Percentiles rank a stretch among this genome's conserved stretches.
Conservation (phyloP, 2,888 invertebrate genomes). For the Cabera pusaria region DNA sequence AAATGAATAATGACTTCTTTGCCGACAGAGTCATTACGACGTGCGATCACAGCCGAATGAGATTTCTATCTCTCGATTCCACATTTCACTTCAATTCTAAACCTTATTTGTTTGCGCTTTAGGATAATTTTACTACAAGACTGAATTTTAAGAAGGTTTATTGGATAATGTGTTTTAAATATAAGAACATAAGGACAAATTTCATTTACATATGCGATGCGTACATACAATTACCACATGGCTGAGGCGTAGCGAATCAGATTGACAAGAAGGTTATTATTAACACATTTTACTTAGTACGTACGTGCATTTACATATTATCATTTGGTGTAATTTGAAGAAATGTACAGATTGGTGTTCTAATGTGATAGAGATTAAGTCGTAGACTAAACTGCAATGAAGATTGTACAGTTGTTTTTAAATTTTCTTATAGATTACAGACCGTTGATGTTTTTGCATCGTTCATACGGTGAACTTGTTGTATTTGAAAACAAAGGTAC, state of each 20-base stretch:
- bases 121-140: too few species aligned
- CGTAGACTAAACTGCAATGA: too few species aligned
- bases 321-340: conserved; percentile 56
- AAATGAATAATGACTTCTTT: conserved; percentile 82
- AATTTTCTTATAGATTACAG: too few species aligned
- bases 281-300: conserved; percentile 76
- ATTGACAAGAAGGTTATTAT: conserved; percentile 81
- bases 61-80: conserved; percentile 66
- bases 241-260: conserved; percentile 74
- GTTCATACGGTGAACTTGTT: too few species aligned
- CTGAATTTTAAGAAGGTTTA: conserved; percentile 33
- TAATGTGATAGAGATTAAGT: conserved; percentile 10
- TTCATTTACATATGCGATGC: conserved; percentile 38
- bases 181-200: conserved; percentile 37
- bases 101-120: conserved; percentile 44
- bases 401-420: too few species aligned
- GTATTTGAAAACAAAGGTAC: too few species aligned
- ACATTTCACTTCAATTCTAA: conserved; percentile 25
- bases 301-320: conserved; percentile 60
- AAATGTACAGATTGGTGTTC: conserved; percentile 44
- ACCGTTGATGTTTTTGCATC: too few species aligned
- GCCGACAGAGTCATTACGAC: conserved; percentile 75
- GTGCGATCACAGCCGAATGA: conserved; percentile 67
- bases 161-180: conserved; percentile 5
- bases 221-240: conserved; percentile 63